Evolutionary conservation across 2,888 invertebrate genomes (phyloP), one percentile per base, ranked within the genome.

Genomic region (Eupithecia insigniata): DNA sequence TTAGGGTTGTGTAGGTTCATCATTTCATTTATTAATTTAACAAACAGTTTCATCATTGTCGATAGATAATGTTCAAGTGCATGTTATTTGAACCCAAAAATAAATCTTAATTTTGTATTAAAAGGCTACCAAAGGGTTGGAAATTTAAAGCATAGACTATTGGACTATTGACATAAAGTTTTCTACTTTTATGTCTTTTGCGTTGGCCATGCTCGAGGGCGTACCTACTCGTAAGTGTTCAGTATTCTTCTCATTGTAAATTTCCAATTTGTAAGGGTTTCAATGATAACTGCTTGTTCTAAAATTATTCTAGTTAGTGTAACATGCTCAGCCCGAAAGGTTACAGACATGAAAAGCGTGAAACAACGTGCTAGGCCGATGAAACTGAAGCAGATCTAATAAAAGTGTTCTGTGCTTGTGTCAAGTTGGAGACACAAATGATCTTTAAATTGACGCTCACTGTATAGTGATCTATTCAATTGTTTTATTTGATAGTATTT

Each of bases 261-360:
- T 32, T n/a, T 61, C n/a, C n/a, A 18, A 7, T 30, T n/a, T 61
- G 10, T 1, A 32, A 18, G 30, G 32, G 64, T 36, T 39, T 34
- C 6, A 64, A 36, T 64, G 22, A 64, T 39, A 6, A 1, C 5
- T 34, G 18, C 34, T 36, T 60, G 30, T 60, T 60, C 30, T 30
- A 18, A 64, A 22, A n/a, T 64, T 69, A 68, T 66, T 22, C 16
- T 62, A 76, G 58, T 58, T 76, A 34, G 67, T 70, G 67, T 51
- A 74, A 68, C 90, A 90, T 90, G 90, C 90, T 85, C 84, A 89
- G 87, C 87, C 87, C 76, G 76, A 78, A 84, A 84, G 81, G 79
- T 67, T 80, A 84, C 81, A 79, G 75, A 85, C 82, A 87, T 79
- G 77, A 80, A 72, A 90, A 91, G 91, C 91, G 82, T 85, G 81